These are phyloP conservation scores for Dilophus febrilis DNA, from an alignment of 2,888 invertebrate species.

Conservation along the genomic window DNA sequence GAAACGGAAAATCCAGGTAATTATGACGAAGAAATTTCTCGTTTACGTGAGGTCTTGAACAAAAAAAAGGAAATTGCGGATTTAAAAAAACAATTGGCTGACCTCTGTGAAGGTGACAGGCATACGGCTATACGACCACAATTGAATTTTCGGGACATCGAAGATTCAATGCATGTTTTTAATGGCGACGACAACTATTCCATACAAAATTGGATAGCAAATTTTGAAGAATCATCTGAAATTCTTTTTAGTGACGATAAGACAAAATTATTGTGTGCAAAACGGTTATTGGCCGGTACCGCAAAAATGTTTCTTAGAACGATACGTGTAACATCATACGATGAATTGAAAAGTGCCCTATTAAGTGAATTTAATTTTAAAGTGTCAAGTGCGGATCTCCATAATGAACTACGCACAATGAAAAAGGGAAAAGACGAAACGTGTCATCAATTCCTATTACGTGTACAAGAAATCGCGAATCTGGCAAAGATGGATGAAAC, in stretches of 20 bases:
- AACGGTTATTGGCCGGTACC: neutral
- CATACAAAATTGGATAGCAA: neutral
- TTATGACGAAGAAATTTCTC: no score
- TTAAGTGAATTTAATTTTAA: conserved; percentile 13
- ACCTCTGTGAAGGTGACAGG: no score
- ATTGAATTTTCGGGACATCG: neutral
- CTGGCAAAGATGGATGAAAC: conserved; percentile 13
- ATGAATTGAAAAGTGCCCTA: conserved; percentile 11
- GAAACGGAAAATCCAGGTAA: no score
- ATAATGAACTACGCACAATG: conserved; percentile 11
- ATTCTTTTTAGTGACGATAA: neutral
- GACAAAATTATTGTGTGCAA: neutral
- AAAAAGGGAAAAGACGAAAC: conserved; percentile 13
- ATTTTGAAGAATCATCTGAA: neutral
- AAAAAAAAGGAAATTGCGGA: no score
- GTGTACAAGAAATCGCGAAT: conserved; percentile 16
- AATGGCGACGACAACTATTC: neutral
- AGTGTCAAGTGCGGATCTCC: conserved; percentile 6
- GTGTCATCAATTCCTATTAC: conserved; percentile 14
- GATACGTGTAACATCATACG: neutral
- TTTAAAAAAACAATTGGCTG: no score
- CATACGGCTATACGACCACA: neutral
- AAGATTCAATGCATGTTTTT: neutral
- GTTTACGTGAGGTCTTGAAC: no score
- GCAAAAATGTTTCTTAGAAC: neutral